phyloP scores from a whole-genome alignment of 2,888 invertebrate species.

The Terebella lapidaria region DNA sequence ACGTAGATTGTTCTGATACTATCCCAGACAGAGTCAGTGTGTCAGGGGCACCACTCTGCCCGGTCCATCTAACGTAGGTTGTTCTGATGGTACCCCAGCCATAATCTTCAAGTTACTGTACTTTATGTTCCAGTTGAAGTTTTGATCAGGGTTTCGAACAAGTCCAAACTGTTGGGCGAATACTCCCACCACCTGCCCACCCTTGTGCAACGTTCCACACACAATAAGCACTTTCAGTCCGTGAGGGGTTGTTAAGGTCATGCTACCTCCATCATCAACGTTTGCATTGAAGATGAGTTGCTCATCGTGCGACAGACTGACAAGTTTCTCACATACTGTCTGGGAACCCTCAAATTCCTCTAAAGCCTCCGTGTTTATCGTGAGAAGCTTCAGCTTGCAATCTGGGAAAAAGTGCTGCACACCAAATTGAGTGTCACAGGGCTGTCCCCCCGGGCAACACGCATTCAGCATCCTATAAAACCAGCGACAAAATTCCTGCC shows the following conservation, averaged over 20 bases:
- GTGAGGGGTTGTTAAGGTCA: conserved; percentile 61
- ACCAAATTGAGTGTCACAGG: conserved; percentile 31
- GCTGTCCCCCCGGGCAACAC: conserved; percentile 24
- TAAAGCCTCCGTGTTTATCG: conserved; percentile 13
- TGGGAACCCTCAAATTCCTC: conserved; percentile 29
- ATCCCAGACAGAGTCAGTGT: too few relatives aligned
- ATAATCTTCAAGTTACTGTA: conserved; percentile 44
- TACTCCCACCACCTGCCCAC: conserved; percentile 58
- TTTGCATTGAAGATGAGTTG: conserved; percentile 61
- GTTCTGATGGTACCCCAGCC: not conserved
- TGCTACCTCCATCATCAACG: conserved; percentile 59
- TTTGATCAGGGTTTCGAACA: conserved; percentile 61
- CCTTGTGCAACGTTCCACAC: conserved; percentile 64
- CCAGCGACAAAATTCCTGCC: conserved; percentile 39
- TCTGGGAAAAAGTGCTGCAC: conserved; percentile 46
- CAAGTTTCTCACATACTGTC: conserved; percentile 29
- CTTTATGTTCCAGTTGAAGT: conserved; percentile 69
- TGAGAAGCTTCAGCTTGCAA: conserved; percentile 27
- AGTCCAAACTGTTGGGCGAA: conserved; percentile 67
- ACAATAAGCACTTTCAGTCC: conserved; percentile 62
- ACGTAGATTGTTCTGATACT: too few relatives aligned
- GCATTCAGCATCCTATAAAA: conserved; percentile 42
- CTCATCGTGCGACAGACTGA: conserved; percentile 31
- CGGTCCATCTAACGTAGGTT: not conserved
- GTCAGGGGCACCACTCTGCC: too few relatives aligned